A percentile compares a stretch with the other conserved stretches of the same genome.
Evolutionary conservation across 2,113 vertebrate species (phyloP).

Genomic region (Cathartes aura): DNA sequence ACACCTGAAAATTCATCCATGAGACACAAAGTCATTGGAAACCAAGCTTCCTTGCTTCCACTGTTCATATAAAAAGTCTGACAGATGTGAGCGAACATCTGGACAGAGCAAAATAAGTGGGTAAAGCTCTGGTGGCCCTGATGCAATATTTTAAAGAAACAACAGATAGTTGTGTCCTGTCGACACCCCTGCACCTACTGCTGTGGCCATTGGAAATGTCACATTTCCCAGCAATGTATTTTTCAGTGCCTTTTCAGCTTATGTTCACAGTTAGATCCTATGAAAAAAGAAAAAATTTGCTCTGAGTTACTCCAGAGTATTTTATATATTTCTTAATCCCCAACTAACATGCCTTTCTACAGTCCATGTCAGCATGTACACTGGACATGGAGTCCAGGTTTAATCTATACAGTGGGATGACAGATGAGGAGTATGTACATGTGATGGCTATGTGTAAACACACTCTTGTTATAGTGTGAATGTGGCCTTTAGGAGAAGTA

Average conservation of each 20-base stretch:
- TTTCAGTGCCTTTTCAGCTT: neutral
- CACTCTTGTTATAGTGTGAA: neutral
- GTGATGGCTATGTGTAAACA: neutral
- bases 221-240: neutral
- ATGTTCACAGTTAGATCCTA: neutral
- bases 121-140: neutral
- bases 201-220: neutral
- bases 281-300: neutral
- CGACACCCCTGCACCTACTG: neutral
- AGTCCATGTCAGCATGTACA: neutral
- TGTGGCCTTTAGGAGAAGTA: neutral
- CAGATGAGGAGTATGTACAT: neutral
- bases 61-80: neutral
- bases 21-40: neutral
- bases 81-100: neutral
- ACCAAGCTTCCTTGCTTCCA: neutral
- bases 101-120: neutral
- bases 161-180: neutral
- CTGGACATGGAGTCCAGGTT: neutral
- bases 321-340: neutral
- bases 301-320: neutral
- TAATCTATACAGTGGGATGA: neutral
- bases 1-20: neutral
- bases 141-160: neutral
- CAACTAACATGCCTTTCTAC: neutral